Evolutionary conservation across 92 coral and sea anemone species (phyloP), one percentile per base, ranked within the genome.

Genomic region (Phenganax marumi): DNA sequence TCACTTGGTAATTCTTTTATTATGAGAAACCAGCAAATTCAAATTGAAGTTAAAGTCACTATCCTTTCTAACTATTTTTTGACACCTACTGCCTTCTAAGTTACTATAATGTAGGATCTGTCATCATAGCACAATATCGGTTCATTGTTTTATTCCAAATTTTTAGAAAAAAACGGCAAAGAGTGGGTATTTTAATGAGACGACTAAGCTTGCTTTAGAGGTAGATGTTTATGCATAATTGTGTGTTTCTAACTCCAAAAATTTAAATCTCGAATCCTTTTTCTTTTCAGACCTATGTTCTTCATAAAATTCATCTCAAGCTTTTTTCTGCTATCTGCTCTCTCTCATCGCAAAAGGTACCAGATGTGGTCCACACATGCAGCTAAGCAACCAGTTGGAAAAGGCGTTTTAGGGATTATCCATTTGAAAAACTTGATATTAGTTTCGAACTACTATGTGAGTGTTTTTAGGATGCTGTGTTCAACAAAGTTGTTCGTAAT

Each of bases 201-300:
- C 91, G 82, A 88, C 93, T 12, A 96, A 96, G 76, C 91, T 96
- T 9, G 97, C 99, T 8, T 83, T 92, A 79, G 98, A 95, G 97
- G 97, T 96, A 70, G 8, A 56, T 68, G 49, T 9, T 10, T 8
- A 46, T 68, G 51, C 19, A 10, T 25, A 14, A 56, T 56, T 19
- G 3, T 58, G 21, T 18, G 65, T 13, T 58, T 16, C 65, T 58
- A 13, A 0, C 65, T 18, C 2, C 12, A 0, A 33, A 33, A 33
- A 33, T 33, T 2, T 33, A 33, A 33, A 33, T 33, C 22, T 58
- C 65, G 14, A 58, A 16, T 58, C 65, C 50, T 52, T 68, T 68
- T 75, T 65, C 22, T 47, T 49, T 54, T 8, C 86, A 96, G 99
- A 96, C 99, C 3, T 96, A 96, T 75, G 91, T 91, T 52, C 87